phyloP scores from a whole-genome alignment of 2,797 vertebrate genomes.

The Acanthurus tractus region DNA sequence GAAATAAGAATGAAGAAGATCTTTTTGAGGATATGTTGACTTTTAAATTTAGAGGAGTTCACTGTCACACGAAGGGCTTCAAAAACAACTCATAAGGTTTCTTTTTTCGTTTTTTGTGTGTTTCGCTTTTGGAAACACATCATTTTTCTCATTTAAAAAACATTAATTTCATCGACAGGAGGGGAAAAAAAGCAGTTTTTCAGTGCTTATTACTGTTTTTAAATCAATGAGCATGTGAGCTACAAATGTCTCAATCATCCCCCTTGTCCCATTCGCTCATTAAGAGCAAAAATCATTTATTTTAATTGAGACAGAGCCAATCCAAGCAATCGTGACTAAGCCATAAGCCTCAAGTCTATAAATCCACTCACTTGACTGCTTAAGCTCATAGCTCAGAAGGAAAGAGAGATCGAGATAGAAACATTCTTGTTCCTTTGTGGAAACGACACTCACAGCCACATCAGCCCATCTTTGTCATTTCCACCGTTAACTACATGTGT shows the following conservation, averaged over 20 bases:
- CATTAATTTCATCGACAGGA: conserved; percentile 1
- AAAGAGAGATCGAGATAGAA: conserved; percentile 64
- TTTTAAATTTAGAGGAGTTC: conserved; percentile 43
- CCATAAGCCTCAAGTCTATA: conserved; percentile 79
- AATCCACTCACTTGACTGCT: conserved; percentile 83
- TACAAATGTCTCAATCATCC: conserved; percentile 28
- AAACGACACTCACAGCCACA: conserved; percentile 49
- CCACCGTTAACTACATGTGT: not conserved
- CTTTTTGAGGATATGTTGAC: conserved; percentile 49
- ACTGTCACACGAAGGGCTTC: conserved; percentile 47
- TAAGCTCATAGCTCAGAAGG: conserved; percentile 73
- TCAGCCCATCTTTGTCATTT: conserved; percentile 53
- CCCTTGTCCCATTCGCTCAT: conserved; percentile 53
- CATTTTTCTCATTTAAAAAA: conserved; percentile 1
- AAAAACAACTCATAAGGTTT: conserved; percentile 41
- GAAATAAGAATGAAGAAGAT: conserved; percentile 36
- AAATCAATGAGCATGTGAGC: conserved; percentile 2
- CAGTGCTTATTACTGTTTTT: not conserved
- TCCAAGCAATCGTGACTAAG: conserved; percentile 83
- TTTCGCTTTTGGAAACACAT: too few species aligned
- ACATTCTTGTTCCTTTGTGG: conserved; percentile 56
- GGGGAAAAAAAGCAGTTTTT: conserved; percentile 3
- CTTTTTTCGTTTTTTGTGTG: too few species aligned
- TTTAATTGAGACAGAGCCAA: conserved; percentile 80
- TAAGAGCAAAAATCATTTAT: conserved; percentile 76